Percentiles rank a stretch among this genome's conserved stretches.
Evolutionary conservation across 2,113 vertebrate species (phyloP).

Genomic region (Cynoglossus semilaevis): DNA sequence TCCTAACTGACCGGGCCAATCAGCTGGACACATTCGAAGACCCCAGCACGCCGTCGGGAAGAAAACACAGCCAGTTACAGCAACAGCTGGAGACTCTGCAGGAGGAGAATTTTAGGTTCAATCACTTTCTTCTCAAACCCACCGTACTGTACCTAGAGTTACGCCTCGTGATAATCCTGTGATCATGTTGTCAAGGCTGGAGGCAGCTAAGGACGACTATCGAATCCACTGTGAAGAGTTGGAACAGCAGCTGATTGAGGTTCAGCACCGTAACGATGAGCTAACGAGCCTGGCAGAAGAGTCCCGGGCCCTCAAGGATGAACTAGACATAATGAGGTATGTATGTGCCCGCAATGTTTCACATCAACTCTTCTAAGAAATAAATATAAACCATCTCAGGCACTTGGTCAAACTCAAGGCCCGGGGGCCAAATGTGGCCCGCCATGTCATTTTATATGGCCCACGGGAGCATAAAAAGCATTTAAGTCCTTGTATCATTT

Average conservation of each 20-base stretch:
- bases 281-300: slow-evolving; percentile 93
- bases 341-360: slow-evolving; percentile 18
- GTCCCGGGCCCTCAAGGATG: slow-evolving; percentile 90
- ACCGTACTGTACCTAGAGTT: neutral
- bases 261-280: slow-evolving; percentile 94
- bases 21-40: slow-evolving; percentile 92
- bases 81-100: slow-evolving; percentile 89
- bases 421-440: no score
- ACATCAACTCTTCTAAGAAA: no score
- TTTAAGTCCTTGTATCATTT: no score
- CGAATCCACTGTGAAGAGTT: slow-evolving; percentile 95
- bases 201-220: slow-evolving; percentile 97
- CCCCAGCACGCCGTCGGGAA: slow-evolving; percentile 84
- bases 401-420: no score
- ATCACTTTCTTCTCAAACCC: neutral
- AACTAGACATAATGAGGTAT: slow-evolving; percentile 92
- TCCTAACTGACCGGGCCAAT: slow-evolving; percentile 90
- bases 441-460: no score
- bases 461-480: no score
- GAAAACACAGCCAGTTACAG: slow-evolving; percentile 89
- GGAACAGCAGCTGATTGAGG: slow-evolving; percentile 92
- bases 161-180: neutral
- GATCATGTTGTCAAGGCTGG: slow-evolving; percentile 77
- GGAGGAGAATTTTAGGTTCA: slow-evolving; percentile 94
- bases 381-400: no score